A percentile compares a stretch with the other conserved stretches of the same genome.
These are phyloP conservation scores for Sebastes minor DNA, from an alignment of 2,797 vertebrate species.

Conservation along the genomic window DNA sequence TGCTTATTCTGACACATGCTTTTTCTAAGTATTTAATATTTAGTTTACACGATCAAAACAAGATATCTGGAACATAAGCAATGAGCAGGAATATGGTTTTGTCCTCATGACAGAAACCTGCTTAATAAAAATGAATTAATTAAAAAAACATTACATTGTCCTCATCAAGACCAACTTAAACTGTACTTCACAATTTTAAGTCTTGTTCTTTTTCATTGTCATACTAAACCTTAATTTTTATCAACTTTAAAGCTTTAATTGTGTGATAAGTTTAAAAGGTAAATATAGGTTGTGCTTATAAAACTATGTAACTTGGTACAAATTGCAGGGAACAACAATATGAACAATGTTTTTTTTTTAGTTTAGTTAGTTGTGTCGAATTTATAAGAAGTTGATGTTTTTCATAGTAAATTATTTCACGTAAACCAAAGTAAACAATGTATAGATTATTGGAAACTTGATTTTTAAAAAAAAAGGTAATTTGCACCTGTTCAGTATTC, in stretches of 20 bases:
- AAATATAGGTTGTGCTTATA: no score
- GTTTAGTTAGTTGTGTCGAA: background rate
- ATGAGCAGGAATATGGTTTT: background rate
- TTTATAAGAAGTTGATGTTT: background rate
- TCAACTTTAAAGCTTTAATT: background rate
- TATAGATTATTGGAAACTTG: background rate
- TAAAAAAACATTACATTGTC: no score
- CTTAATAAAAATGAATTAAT: background rate
- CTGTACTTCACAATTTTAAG: background rate
- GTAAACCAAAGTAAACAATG: no score
- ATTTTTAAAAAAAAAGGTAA: background rate
- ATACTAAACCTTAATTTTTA: background rate
- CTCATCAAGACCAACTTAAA: background rate
- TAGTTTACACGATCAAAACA: background rate
- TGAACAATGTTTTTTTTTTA: background rate
- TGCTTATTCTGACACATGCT: background rate
- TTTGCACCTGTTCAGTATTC: background rate
- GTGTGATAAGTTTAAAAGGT: background rate
- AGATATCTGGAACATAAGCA: background rate
- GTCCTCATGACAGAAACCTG: background rate
- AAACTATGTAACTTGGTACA: background rate
- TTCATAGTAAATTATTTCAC: accelerated
- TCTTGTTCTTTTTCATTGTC: background rate
- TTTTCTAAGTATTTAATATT: background rate
- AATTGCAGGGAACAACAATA: background rate